A percentile compares a stretch with the other conserved stretches of the same genome.
phyloP scores from a whole-genome alignment of 2,113 vertebrate species.

The Xiphophorus hellerii region DNA sequence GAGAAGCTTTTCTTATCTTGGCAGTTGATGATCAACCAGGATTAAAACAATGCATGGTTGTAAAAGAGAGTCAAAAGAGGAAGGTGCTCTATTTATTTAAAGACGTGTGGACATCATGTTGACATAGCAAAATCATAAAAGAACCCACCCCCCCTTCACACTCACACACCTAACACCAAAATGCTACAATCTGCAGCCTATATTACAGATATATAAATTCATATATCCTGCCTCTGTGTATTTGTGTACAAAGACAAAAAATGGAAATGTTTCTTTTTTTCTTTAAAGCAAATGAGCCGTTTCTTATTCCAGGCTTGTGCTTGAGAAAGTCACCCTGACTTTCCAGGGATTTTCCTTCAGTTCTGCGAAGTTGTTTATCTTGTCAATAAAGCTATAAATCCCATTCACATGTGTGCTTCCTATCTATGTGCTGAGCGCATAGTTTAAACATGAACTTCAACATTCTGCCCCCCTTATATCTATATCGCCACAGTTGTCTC shows the following conservation, averaged over 20 bases:
- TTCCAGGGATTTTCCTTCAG: neutral
- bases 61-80: constrained; percentile 48
- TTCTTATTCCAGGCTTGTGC: neutral
- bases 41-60: neutral
- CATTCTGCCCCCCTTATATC: neutral
- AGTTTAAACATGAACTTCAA: neutral
- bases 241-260: neutral
- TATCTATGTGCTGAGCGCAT: neutral
- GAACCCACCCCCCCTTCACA: accelerated
- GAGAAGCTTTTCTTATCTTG: constrained; percentile 25
- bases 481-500: neutral
- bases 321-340: neutral
- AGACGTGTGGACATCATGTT: neutral
- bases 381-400: constrained; percentile 26
- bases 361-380: neutral
- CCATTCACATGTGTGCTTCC: neutral
- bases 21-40: constrained; percentile 59
- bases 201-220: neutral
- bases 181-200: neutral
- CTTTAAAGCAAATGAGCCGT: neutral
- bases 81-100: constrained; percentile 19
- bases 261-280: neutral
- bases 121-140: constrained; percentile 45
- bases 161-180: neutral
- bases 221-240: too few relatives aligned